Evolutionary conservation across 1,140 invertebrate genomes (phyloP), one percentile per base, ranked within the genome.

Genomic region (Adoxophyes honmai): DNA sequence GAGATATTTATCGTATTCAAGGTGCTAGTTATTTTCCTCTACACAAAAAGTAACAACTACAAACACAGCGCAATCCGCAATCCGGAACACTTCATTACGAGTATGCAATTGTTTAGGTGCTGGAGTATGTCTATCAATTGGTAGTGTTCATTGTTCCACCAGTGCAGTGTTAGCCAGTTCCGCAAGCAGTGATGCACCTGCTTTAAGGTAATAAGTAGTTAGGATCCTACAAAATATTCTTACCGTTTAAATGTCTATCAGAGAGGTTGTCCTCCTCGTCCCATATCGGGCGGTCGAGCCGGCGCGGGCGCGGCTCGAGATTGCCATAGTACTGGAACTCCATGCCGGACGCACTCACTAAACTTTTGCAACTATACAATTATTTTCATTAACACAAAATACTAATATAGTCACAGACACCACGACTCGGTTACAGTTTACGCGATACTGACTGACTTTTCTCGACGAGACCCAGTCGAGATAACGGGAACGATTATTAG

Each of bases 251-350:
- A 34, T 73, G 78, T 58, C 85, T 75, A 62, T 88, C 82, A 13
- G 81, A 77, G 5, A 88, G 75, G 5, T 73, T 88, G 59, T 88
- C 85, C 52, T 88, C 85, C 62, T 88, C 85, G 16, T 88, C 85
- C 85, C 85, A 88, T 75, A 78, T 81, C 1, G 85, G 85, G 16
- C 81, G 75, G 18, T 88, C 85, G 21, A 73, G 75, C 44, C 79
- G 68, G 11, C 70, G 64, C 35, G 71, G 57, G 15, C 67, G 69
- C 8, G 78, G 71, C 28, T 87, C 79, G 57, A 75, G 81, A 57
- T 80, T 79, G 11, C 78, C 80, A 56, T 84, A 85, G 61, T 81
- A 85, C 67, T 88, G 82, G 60, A 85, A 86, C 70, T 86, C 85
- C 82, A 88, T 88, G 21, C 55, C 55, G 38, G 13, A 55, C 57